A percentile compares a stretch with the other conserved stretches of the same genome.
Conservation (phyloP, 2,888 invertebrate genomes). For the Cephonodes hylas region DNA sequence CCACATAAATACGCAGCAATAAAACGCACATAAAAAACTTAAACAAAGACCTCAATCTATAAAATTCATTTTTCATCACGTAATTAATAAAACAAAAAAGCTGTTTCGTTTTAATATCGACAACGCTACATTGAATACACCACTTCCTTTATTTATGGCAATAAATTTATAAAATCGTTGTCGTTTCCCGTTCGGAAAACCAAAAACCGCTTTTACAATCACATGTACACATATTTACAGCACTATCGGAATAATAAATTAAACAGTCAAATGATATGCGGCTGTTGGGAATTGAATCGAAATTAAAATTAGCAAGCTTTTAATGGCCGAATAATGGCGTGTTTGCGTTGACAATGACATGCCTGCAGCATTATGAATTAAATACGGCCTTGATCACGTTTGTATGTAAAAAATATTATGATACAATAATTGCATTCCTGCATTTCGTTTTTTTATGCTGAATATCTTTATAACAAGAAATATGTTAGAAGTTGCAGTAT, state of each 20-base stretch:
- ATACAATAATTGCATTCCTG: not conserved
- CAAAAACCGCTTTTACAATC: constrained; percentile 8
- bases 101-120: not conserved
- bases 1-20: not conserved
- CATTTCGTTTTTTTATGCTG: too few relatives aligned
- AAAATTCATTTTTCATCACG: not conserved
- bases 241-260: constrained; percentile 12
- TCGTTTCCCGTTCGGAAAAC: not conserved
- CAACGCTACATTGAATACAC: not conserved
- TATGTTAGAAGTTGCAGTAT: too few relatives aligned
- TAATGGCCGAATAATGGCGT: constrained; percentile 2
- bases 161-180: constrained; percentile 8
- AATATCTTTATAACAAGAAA: too few relatives aligned
- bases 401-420: not conserved
- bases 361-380: not conserved
- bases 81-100: constrained; percentile 1
- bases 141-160: constrained; percentile 2
- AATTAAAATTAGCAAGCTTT: constrained; percentile 8
- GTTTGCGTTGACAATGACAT: not conserved
- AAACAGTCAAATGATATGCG: constrained; percentile 15
- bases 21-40: not conserved
- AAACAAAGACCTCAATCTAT: not conserved
- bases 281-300: constrained; percentile 17
- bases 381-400: not conserved
- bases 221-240: constrained; percentile 9